Base-by-base conservation (phyloP, 1,140 invertebrate species). In the Danaus melanippus region DNA sequence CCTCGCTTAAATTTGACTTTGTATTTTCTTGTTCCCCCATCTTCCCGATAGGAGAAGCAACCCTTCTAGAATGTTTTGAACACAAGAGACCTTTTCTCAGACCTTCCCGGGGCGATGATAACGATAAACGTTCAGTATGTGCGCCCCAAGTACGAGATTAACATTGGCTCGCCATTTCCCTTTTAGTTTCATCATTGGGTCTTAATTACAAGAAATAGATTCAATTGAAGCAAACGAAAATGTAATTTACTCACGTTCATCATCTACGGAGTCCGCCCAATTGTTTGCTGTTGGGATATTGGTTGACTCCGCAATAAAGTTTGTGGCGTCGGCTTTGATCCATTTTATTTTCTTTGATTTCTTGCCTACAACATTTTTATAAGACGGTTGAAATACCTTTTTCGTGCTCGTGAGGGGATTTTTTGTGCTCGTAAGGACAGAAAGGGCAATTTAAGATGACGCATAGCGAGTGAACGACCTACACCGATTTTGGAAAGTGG, bases 261-360 rank as follows among this genome's bases (percentile, higher is more conserved):
- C 87, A 69, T 87, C 85, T 72, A 76, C 84, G 50, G 84, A 76
- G 43, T 87, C 86, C 42, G 84, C 80, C 83, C 82, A 87, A 67
- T 69, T 84, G 71, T 84, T 79, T 67, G 75, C 73, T 40, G 81
- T 79, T 49, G 83, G 69, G 53, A 86, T 77, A 11, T 74, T 77
- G 21, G 87, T 84, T 32, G 79, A 78, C 55, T 86, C 79, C 40
- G 84, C 86, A 70, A 87, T 78, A 68, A 87, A 86, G 63, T 86
- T 84, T 74, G 78, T 85, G 67, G 87, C 78, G 72, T 71, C 82
- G 62, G 81, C 75, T 66, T 77, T 76, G 66, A 86, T 83, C 82
- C 87, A 87, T 84, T 87, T 88, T 74, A 80, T 71, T 70, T 87
- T 87, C 68, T 88, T 88, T 71, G 80, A 79, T 80, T 87, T 87